Evolutionary conservation across 35 echinoderm and acorn worm genomes (phyloP).

Genomic region (Hemicentrotus pulcherrimus): DNA sequence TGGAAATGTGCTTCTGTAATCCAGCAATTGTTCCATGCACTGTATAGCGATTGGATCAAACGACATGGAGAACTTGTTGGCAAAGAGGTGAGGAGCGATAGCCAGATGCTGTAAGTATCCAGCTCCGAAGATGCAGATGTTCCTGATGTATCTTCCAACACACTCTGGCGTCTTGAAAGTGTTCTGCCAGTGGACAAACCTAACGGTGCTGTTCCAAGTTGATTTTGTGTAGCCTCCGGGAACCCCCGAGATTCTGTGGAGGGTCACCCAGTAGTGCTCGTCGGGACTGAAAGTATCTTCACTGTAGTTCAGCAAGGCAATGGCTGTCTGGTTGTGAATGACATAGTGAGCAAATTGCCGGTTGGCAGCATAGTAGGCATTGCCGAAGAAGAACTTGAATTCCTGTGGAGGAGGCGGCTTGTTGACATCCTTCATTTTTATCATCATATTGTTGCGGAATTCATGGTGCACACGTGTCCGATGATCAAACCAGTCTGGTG

Average conservation of each 20-base stretch:
- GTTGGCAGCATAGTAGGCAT: conserved; percentile 54
- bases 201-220: conserved; percentile 31
- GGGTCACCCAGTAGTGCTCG: conserved; percentile 64
- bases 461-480: conserved; percentile 32
- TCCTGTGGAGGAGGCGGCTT: conserved; percentile 68
- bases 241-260: conserved; percentile 46
- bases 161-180: conserved; percentile 39
- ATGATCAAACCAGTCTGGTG: conserved; percentile 6
- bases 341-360: conserved; percentile 58
- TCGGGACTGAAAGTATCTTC: conserved; percentile 67
- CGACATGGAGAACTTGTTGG: conserved; percentile 68
- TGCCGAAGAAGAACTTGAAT: conserved; percentile 59
- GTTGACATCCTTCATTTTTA: background rate
- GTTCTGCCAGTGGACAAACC: conserved; percentile 52
- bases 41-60: conserved; percentile 75
- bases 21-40: conserved; percentile 69
- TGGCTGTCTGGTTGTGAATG: conserved; percentile 53
- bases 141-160: conserved; percentile 55
- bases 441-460: conserved; percentile 10
- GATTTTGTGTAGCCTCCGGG: conserved; percentile 61
- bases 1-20: background rate
- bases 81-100: conserved; percentile 54
- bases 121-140: conserved; percentile 65
- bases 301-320: conserved; percentile 63
- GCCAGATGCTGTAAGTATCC: conserved; percentile 56